A percentile compares a stretch with the other conserved stretches of the same genome.
phyloP scores from a whole-genome alignment of 2,797 vertebrate genomes.

The Gouania willdenowi region DNA sequence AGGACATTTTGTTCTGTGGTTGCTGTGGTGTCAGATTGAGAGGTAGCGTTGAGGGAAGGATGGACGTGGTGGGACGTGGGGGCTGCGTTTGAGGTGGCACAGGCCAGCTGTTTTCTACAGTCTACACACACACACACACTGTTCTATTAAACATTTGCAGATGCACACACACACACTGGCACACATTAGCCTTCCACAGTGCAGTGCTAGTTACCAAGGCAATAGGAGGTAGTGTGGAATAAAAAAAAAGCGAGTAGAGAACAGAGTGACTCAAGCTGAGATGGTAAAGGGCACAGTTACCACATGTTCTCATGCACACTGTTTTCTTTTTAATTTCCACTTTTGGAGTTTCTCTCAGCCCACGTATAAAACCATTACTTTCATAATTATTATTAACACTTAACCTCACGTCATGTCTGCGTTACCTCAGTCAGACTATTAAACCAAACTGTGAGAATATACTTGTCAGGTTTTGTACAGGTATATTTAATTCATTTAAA shows the following conservation, averaged over 20 bases:
- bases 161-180: not conserved
- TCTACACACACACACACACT: conserved; percentile 23
- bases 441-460: no score
- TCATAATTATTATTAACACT: no score
- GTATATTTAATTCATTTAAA: no score
- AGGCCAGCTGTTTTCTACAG: conserved; percentile 44
- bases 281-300: not conserved
- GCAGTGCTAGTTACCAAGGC: conserved; percentile 36
- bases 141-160: conserved; percentile 28
- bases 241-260: conserved; percentile 6
- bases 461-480: no score
- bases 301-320: no score
- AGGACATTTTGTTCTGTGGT: conserved; percentile 36
- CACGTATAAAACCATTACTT: no score
- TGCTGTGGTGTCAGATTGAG: conserved; percentile 39
- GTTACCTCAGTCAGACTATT: no score
- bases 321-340: no score
- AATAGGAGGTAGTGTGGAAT: conserved; percentile 35
- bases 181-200: conserved; percentile 1
- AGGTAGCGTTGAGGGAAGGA: conserved; percentile 1
- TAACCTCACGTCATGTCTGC: no score
- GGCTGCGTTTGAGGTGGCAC: not conserved
- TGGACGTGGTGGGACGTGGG: not conserved
- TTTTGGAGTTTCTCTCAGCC: no score
- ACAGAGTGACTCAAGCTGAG: conserved; percentile 11